Evolutionary conservation across 2,888 invertebrate species (phyloP).

Genomic region (Cerastis rubricosa): DNA sequence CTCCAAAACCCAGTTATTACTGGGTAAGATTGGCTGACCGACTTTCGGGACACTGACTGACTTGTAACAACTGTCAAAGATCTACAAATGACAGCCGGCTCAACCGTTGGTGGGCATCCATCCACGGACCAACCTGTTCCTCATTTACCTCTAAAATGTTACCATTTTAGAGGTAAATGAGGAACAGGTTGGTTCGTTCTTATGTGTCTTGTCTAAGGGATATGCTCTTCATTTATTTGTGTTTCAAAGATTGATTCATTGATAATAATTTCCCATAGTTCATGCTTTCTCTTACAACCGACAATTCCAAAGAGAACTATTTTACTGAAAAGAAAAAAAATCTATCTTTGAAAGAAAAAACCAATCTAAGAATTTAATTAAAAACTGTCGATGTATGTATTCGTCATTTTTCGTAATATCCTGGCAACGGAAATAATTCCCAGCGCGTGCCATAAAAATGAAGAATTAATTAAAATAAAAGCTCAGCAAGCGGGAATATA

Average conservation of each 20-base stretch:
- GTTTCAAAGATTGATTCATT: neutral
- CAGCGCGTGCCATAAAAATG: conserved; percentile 20
- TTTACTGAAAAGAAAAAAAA: neutral
- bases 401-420: conserved; percentile 42
- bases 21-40: no score
- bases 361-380: conserved; percentile 24
- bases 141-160: neutral
- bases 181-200: no score
- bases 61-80: no score
- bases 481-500: neutral
- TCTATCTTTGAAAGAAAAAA: conserved; percentile 12
- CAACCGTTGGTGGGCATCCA: no score
- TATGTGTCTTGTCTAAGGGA: neutral
- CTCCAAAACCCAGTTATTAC: no score
- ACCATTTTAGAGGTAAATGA: no score
- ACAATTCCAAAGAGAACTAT: neutral
- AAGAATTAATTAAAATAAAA: conserved; percentile 39
- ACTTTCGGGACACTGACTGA: no score
- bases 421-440: conserved; percentile 46
- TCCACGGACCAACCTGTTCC: neutral
- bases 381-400: conserved; percentile 15
- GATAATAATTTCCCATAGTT: neutral
- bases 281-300: neutral
- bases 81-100: no score
- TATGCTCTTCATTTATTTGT: neutral